Percentiles rank a stretch among this genome's conserved stretches.
Evolutionary conservation across 2,888 invertebrate genomes (phyloP).

Genomic region (Biston stratarius): DNA sequence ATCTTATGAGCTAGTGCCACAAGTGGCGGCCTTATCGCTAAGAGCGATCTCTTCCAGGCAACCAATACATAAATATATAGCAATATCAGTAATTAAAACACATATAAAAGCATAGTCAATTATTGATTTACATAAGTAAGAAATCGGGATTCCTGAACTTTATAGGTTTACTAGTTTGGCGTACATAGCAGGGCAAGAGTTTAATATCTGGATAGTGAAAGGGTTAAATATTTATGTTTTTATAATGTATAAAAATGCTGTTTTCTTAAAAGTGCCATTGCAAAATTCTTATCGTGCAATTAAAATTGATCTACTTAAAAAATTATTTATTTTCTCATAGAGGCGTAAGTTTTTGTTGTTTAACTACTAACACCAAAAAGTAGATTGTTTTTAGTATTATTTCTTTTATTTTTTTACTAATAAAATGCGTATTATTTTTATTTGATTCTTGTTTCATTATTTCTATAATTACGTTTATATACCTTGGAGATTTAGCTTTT

Average conservation of each 20-base stretch:
- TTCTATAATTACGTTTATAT: background rate
- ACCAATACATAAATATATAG: no score
- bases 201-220: no score
- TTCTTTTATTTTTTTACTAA: slow-evolving; percentile 65
- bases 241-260: background rate
- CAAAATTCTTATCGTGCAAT: slow-evolving; percentile 69
- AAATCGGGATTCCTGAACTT: no score
- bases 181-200: no score
- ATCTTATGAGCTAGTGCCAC: no score
- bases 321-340: slow-evolving; percentile 72
- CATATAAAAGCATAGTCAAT: no score
- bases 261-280: slow-evolving; percentile 71
- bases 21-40: no score
- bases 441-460: slow-evolving; percentile 37
- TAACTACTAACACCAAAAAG: slow-evolving; percentile 85
- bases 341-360: slow-evolving; percentile 68
- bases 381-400: slow-evolving; percentile 68
- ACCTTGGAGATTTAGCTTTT: no score
- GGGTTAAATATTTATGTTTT: background rate
- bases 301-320: slow-evolving; percentile 65
- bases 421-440: slow-evolving; percentile 55
- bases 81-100: no score
- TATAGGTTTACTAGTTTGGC: no score
- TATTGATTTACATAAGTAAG: no score
- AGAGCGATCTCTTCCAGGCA: no score